These are phyloP conservation scores for Aegithalos caudatus DNA, from an alignment of 2,113 vertebrate species.

Conservation along the genomic window DNA sequence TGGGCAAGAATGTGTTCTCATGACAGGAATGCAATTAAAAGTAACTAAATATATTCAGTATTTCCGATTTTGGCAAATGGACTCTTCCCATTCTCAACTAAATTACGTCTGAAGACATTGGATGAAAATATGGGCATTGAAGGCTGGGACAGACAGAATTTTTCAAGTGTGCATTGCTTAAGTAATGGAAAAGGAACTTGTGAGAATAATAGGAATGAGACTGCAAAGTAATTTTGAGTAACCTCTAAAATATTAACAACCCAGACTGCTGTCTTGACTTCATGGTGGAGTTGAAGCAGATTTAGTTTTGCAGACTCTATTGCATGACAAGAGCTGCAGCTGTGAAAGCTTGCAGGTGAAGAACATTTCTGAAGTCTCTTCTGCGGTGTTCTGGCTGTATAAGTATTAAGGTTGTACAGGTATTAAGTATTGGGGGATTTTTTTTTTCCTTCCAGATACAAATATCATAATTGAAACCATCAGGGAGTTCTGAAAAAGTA, in stretches of 20 bases:
- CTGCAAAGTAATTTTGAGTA: not conserved
- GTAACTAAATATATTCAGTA: not conserved
- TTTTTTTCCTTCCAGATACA: not conserved
- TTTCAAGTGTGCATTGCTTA: not conserved
- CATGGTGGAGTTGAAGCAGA: not conserved
- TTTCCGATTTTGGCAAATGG: constrained; percentile 6
- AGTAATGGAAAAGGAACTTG: constrained; percentile 18
- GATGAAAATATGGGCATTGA: not conserved
- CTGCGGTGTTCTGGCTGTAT: not conserved
- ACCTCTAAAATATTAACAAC: not conserved
- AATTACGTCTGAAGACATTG: not conserved
- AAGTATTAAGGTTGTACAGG: not conserved
- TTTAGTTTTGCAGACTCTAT: not conserved
- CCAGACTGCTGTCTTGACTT: not conserved
- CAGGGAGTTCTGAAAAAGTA: not conserved
- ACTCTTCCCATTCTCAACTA: not conserved
- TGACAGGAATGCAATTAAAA: not conserved
- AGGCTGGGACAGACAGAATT: constrained; percentile 11
- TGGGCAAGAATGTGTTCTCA: not conserved
- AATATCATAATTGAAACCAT: not conserved
- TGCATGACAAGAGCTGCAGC: not conserved
- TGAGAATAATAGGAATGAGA: constrained; percentile 29
- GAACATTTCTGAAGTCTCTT: not conserved
- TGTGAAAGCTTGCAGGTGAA: not conserved
- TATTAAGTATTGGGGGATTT: not conserved